Conservation (phyloP, 2,888 invertebrate genomes). For the Xylota segnis region DNA sequence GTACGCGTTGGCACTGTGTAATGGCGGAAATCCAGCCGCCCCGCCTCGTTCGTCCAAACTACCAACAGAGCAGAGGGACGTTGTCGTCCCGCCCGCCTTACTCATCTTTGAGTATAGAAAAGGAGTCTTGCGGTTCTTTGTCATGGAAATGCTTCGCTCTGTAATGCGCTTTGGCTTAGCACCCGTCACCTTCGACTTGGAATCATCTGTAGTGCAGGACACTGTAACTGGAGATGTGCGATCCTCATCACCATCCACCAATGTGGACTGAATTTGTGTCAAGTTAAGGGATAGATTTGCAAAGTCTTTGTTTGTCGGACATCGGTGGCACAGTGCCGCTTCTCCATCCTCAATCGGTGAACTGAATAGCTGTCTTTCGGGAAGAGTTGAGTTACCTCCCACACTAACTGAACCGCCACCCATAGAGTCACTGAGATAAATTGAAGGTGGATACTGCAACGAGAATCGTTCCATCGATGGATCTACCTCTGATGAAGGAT, state of each 20-base stretch:
- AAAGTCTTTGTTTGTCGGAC: constrained; percentile 81
- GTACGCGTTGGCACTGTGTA: constrained; percentile 65
- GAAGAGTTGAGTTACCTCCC: constrained; percentile 36
- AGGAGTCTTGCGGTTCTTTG: constrained; percentile 64
- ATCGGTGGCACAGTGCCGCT: constrained; percentile 78
- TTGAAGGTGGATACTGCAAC: constrained; percentile 64
- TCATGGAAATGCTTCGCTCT: constrained; percentile 76
- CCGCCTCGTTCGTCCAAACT: constrained; percentile 82
- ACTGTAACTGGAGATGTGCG: constrained; percentile 66
- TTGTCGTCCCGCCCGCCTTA: constrained; percentile 43
- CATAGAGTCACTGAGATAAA: constrained; percentile 77
- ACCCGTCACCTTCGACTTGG: constrained; percentile 77
- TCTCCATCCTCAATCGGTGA: constrained; percentile 81
- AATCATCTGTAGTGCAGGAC: constrained; percentile 59
- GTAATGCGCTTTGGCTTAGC: constrained; percentile 83
- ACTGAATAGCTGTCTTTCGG: constrained; percentile 81
- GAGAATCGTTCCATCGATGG: constrained; percentile 77
- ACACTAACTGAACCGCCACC: constrained; percentile 39
- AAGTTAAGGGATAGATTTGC: constrained; percentile 82
- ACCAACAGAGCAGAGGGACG: constrained; percentile 74
- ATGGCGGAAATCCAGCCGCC: constrained; percentile 72
- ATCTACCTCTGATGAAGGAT: constrained; percentile 83
- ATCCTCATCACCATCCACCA: constrained; percentile 51
- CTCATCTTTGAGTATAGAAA: constrained; percentile 66
- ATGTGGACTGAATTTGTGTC: constrained; percentile 80